Evolutionary conservation across 2,888 invertebrate genomes (phyloP).

Genomic region (Neocrepidodera transversa): DNA sequence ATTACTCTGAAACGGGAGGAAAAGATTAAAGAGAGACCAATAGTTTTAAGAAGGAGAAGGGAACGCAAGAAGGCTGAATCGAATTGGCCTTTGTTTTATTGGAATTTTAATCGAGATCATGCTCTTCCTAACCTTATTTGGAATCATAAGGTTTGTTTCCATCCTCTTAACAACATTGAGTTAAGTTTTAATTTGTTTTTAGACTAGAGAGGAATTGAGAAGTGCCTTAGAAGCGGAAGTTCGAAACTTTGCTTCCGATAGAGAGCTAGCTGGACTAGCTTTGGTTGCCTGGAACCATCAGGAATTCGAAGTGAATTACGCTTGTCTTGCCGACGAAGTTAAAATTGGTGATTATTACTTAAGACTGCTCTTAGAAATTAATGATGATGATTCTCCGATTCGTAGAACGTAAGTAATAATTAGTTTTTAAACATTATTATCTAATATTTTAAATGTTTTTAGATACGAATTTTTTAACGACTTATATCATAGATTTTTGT

Average conservation of each 20-base stretch:
- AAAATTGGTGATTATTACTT: conserved; percentile 99
- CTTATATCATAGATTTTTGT: conserved; percentile 94
- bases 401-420: conserved; percentile 81
- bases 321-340: conserved; percentile 94
- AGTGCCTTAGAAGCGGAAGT: conserved; percentile 93
- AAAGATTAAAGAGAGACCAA: conserved; percentile 79
- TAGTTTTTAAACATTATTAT: not conserved
- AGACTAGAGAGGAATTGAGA: conserved; percentile 94
- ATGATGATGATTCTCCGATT: conserved; percentile 85
- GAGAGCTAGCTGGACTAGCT: conserved; percentile 82
- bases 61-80: conserved; percentile 86
- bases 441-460: conserved; percentile 23
- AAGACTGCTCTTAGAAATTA: conserved; percentile 89
- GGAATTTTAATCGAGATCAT: conserved; percentile 93
- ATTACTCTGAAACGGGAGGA: conserved; percentile 66
- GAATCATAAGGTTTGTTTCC: conserved; percentile 91
- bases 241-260: conserved; percentile 86
- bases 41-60: conserved; percentile 88
- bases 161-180: too few species aligned
- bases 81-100: conserved; percentile 95
- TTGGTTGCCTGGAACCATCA: conserved; percentile 97
- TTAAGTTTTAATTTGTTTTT: conserved; percentile 32
- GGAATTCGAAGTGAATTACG: conserved; percentile 94
- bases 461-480: conserved; percentile 98
- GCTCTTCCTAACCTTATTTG: conserved; percentile 96